Base-by-base conservation (phyloP, 1,140 invertebrate species). In the Campoletis sonorensis region DNA sequence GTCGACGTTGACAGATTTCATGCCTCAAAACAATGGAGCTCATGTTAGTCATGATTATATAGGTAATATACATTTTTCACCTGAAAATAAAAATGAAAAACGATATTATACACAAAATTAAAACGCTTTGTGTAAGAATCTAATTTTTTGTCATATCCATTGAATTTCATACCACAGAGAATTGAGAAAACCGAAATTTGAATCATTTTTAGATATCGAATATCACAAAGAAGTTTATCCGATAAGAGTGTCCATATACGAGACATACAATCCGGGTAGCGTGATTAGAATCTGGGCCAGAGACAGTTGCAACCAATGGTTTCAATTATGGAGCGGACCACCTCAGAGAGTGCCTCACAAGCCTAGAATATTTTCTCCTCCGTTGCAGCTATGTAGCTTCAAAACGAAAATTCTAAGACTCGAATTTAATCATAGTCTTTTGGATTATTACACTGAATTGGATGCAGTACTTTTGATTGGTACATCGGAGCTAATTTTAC, bases 231-330 rank as follows among this genome's bases (percentile, higher is more conserved):
- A 94, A 81, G 96, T 98, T 4, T 95, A 95, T 88, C 97, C 97
- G 11, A 90, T 94, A 16, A 94, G 95, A 85, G 93, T 98, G 58
- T 95, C 94, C 3, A 94, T 98, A 79, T 98, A 96, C 91, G 97
- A 98, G 91, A 97, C 96, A 4, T 98, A 96, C 84, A 98, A 98
- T 91, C 97, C 97, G 8, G 97, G 97, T 33, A 95, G 96, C 33
- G 93, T 98, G 16, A 94, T 98, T 13, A 94, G 95, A 78, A 96
- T 98, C 76, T 96, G 96, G 94, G 96, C 96, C 4, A 93, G 93
- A 85, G 90, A 92, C 64, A 88, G 86, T 45, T 91, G 92, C 68
- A 91, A 91, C 51, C 90, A 92, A 30, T 98, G 97, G 97, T 91
- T 94, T 58, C 92, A 95, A 70, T 90, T 98, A 67, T 98, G 96